These are phyloP conservation scores for Caenorhabditis imperialis DNA, from an alignment of 2,888 invertebrate species.

Conservation along the genomic window DNA sequence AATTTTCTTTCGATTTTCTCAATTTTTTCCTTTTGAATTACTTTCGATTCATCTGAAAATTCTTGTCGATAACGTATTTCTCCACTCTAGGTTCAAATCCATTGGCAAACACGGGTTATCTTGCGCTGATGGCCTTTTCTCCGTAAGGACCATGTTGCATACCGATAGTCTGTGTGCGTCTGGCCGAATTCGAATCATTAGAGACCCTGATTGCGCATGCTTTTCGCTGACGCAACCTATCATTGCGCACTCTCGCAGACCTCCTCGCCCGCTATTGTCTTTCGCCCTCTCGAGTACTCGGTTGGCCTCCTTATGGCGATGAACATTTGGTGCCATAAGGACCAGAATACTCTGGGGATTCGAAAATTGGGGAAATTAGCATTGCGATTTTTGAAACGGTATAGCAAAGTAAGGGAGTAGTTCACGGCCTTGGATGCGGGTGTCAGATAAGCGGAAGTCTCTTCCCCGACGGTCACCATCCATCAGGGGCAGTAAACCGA, in stretches of 20 bases:
- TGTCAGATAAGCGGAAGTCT: constrained; percentile 49
- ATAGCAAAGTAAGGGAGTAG: constrained; percentile 20
- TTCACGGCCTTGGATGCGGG: constrained; percentile 50
- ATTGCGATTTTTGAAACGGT: constrained; percentile 22
- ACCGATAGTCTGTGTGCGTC: not conserved
- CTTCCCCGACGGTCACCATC: constrained; percentile 13
- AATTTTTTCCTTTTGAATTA: too few species aligned
- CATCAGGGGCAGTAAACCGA: constrained; percentile 29
- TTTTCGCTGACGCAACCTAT: constrained; percentile 39
- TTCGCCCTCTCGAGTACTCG: constrained; percentile 36
- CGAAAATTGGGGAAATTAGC: not conserved
- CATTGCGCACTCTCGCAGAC: constrained; percentile 18
- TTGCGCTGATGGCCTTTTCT: too few species aligned
- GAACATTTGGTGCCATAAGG: constrained; percentile 43
- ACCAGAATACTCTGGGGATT: not conserved
- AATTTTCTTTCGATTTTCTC: too few species aligned
- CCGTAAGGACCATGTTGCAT: too few species aligned
- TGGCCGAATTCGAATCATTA: constrained; percentile 42
- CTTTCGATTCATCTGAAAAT: too few species aligned
- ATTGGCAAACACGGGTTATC: too few species aligned
- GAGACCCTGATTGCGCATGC: constrained; percentile 36
- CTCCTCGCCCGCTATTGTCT: constrained; percentile 26
- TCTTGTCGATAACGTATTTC: too few species aligned
- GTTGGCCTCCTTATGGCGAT: constrained; percentile 15
- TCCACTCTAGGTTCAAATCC: too few species aligned